Conservation (phyloP, 1,140 invertebrate species). For the Cylas formicarius region DNA sequence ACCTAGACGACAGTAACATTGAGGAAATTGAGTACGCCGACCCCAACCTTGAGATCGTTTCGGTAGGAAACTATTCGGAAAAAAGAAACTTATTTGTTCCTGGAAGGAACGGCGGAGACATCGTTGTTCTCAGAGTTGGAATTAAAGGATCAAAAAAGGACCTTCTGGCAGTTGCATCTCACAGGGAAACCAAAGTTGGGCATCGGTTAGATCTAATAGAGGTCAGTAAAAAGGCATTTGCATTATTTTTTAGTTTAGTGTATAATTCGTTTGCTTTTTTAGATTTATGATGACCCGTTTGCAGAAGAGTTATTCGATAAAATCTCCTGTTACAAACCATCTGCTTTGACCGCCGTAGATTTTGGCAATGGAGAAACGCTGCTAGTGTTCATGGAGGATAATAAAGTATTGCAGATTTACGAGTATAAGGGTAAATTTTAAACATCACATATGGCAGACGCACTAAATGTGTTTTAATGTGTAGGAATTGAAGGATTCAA, state of each 20-base stretch:
- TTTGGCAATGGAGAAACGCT: constrained; percentile 39
- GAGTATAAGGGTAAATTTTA: constrained; percentile 37
- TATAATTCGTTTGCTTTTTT: constrained; percentile 13
- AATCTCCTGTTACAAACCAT: constrained; percentile 36
- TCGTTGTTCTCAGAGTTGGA: constrained; percentile 32
- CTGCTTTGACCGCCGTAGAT: constrained; percentile 31
- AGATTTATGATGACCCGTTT: constrained; percentile 37
- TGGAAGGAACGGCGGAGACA: constrained; percentile 24
- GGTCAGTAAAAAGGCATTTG: constrained; percentile 22
- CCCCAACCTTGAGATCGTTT: constrained; percentile 17
- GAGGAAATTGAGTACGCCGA: constrained; percentile 14
- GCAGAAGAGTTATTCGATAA: constrained; percentile 34
- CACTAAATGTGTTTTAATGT: constrained; percentile 10
- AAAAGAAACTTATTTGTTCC: constrained; percentile 19
- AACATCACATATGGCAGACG: background rate
- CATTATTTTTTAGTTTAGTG: background rate
- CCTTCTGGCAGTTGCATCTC: constrained; percentile 30
- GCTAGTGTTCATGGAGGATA: constrained; percentile 36
- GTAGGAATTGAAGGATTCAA: constrained; percentile 37
- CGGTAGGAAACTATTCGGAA: constrained; percentile 22
- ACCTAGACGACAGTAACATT: constrained; percentile 17
- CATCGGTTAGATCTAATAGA: constrained; percentile 33
- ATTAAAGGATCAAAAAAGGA: constrained; percentile 19
- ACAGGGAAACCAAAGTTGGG: constrained; percentile 32
- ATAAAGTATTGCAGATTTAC: constrained; percentile 33